A percentile compares a stretch with the other conserved stretches of the same genome.
Conservation (phyloP, 92 coral and sea anemone species). For the Scolanthus callimorphus region DNA sequence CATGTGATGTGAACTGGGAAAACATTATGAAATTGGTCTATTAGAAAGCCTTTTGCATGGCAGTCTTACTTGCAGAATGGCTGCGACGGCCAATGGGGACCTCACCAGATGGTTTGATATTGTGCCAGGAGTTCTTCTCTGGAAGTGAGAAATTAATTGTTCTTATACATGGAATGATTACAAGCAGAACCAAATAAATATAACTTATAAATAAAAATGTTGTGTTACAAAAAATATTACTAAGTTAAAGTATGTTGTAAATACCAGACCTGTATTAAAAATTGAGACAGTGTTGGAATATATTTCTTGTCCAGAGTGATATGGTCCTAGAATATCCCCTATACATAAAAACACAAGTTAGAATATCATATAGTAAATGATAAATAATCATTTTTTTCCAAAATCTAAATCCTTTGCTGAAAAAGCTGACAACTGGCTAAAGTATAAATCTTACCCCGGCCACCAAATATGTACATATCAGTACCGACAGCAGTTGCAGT, state of each 20-base stretch:
- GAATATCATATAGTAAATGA: too few species aligned
- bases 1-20: too few species aligned
- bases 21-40: too few species aligned
- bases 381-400: too few species aligned
- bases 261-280: slow-evolving; percentile 85
- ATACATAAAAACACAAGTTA: background rate
- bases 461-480: slow-evolving; percentile 95
- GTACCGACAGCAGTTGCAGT: slow-evolving; percentile 94
- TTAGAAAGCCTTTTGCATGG: too few species aligned
- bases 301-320: slow-evolving; percentile 87
- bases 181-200: too few species aligned
- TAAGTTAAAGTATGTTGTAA: too few species aligned
- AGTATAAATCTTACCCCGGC: slow-evolving; percentile 87
- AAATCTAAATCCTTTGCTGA: too few species aligned
- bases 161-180: too few species aligned
- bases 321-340: slow-evolving; percentile 90
- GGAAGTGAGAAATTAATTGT: background rate
- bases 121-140: slow-evolving; percentile 68
- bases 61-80: slow-evolving; percentile 92
- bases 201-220: too few species aligned
- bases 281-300: slow-evolving; percentile 76
- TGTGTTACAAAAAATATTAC: too few species aligned
- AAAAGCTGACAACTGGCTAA: too few species aligned
- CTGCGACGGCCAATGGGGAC: slow-evolving; percentile 93
- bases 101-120: slow-evolving; percentile 57